Evolutionary conservation across 1,140 invertebrate species (phyloP).

Genomic region (Hyphantria cunea): DNA sequence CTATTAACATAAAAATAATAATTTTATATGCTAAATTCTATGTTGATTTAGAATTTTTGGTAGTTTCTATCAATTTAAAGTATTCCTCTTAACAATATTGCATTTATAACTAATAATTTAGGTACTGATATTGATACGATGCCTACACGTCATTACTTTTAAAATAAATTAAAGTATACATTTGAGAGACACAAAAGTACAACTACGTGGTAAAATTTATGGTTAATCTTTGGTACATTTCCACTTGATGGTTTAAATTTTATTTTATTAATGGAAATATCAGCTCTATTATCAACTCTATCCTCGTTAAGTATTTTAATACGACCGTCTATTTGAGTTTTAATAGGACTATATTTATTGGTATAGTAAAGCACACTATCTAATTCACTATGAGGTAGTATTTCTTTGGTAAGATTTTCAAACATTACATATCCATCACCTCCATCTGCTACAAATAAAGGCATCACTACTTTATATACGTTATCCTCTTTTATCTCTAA

Average conservation of each 20-base stretch:
- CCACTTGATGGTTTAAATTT: not conserved
- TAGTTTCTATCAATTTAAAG: too few species aligned
- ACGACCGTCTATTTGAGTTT: not conserved
- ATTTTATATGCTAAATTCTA: too few species aligned
- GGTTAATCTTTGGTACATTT: not conserved
- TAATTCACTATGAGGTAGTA: not conserved
- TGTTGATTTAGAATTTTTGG: too few species aligned
- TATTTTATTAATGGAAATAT: not conserved
- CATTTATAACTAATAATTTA: too few species aligned
- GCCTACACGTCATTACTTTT: too few species aligned
- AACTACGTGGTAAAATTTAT: conserved; percentile 4
- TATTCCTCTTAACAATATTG: too few species aligned
- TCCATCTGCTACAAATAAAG: not conserved
- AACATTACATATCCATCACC: not conserved
- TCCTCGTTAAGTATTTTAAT: conserved; percentile 49
- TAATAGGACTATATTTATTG: not conserved
- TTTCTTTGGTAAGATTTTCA: not conserved
- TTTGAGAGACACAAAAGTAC: not conserved
- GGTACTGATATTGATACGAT: too few species aligned
- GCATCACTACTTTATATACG: not conserved
- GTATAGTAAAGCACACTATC: not conserved
- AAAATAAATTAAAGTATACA: too few species aligned
- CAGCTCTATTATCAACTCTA: conserved; percentile 28
- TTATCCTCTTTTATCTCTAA: conserved; percentile 48
- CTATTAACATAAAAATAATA: too few species aligned